Evolutionary conservation across 2,113 vertebrate species (phyloP), one percentile per base, ranked within the genome.

Genomic region (Platycercus adscitus): DNA sequence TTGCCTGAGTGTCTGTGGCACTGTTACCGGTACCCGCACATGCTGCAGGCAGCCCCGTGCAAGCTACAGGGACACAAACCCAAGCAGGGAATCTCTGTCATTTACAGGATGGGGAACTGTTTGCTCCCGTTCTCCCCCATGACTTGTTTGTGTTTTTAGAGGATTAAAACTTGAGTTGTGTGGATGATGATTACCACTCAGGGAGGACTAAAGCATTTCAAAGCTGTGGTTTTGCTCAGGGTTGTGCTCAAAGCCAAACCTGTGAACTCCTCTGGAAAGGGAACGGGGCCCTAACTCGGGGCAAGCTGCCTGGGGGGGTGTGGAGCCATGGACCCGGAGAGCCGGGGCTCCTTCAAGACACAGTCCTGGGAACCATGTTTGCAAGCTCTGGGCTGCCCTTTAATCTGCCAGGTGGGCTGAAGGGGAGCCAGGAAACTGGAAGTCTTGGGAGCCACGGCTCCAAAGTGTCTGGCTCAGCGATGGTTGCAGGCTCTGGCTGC

Each of bases 361-460:
- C 69, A 17, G 85, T 1, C 70, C 58, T 93, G 92, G 85, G 79
- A 95, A 39, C 0, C 1, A 37, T 21, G 23, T 76, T 69, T 55
- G 85, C 53, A 5, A 60, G 47, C 93, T 93, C 88, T 93, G 86
- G 71, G 91, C 95, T 94, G 92, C 95, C 96, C 94, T 96, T 95
- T 93, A 78, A 96, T 97, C 93, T 95, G 94, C 96, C 95, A 95
- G 96, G 94, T 93, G 94, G 95, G 95, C 95, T 97, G 96, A 95
- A 88, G 94, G 91, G 66, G 50, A 94, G 95, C 95, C 94, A 96
- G 96, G 53, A 86, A 65, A 49, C 9, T 3, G 50, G 56, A 75
- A 90, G 75, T 88, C 82, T 88, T 55, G 17, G 86, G 90, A 95
- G 88, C 90, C 88, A 80, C 2, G 76, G 95, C 96, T 94, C 95